These are phyloP conservation scores for Samia ricini DNA, from an alignment of 1,140 invertebrate genomes.

Conservation along the genomic window DNA sequence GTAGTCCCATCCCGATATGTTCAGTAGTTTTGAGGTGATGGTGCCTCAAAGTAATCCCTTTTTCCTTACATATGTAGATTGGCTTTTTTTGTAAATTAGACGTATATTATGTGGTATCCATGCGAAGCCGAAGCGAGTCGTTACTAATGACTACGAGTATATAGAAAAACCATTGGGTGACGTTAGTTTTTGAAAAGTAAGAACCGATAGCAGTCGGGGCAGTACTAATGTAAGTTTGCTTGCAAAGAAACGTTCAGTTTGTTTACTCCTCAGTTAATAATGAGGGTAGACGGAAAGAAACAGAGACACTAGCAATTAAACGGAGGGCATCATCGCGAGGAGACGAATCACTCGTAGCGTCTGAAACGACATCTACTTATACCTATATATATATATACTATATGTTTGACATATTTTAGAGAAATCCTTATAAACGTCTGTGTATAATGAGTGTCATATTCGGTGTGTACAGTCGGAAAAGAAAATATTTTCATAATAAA, in stretches of 20 bases:
- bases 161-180: too few species aligned
- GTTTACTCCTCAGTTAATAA: not conserved
- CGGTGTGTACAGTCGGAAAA: conserved; percentile 53
- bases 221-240: not conserved
- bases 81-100: too few species aligned
- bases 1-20: too few species aligned
- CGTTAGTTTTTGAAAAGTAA: too few species aligned
- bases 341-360: conserved; percentile 33
- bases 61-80: too few species aligned
- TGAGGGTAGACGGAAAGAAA: not conserved
- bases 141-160: too few species aligned
- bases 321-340: conserved; percentile 40
- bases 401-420: conserved; percentile 74
- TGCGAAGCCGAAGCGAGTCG: too few species aligned
- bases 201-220: too few species aligned
- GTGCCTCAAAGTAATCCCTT: too few species aligned
- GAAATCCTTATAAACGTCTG: conserved; percentile 58
- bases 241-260: not conserved
- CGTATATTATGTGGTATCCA: too few species aligned
- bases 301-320: conserved; percentile 34
- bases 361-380: conserved; percentile 44
- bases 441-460: conserved; percentile 75
- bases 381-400: too few species aligned
- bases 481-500: not conserved
- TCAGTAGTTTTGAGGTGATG: too few species aligned